Conservation (phyloP, 1,140 invertebrate species). For the Akabosia matsudoensis region DNA sequence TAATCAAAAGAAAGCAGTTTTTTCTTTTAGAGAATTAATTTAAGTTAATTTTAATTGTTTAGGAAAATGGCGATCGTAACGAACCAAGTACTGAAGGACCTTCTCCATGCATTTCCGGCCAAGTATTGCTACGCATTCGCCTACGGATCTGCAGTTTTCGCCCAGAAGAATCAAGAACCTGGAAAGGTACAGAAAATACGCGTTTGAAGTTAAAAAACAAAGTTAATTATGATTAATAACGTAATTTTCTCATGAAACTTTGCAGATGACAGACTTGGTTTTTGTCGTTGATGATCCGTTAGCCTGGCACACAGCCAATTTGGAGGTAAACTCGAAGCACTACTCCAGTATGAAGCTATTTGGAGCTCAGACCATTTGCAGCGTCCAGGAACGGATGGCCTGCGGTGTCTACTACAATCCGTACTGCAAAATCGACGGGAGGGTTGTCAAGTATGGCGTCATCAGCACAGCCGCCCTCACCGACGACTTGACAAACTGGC, state of each 20-base stretch:
- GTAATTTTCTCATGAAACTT: background rate
- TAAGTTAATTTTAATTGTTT: too few relatives aligned
- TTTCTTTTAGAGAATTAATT: too few relatives aligned
- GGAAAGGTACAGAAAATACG: too few relatives aligned
- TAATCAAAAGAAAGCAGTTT: too few relatives aligned
- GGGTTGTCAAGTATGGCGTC: constrained; percentile 94
- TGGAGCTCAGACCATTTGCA: constrained; percentile 68
- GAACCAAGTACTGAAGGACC: too few relatives aligned
- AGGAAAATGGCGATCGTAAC: too few relatives aligned
- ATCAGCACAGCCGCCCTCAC: constrained; percentile 76
- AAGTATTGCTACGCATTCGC: constrained; percentile 78
- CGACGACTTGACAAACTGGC: constrained; percentile 90
- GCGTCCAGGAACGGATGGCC: constrained; percentile 77
- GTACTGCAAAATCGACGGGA: constrained; percentile 69
- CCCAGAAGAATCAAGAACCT: constrained; percentile 61
- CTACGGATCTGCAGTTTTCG: constrained; percentile 89
- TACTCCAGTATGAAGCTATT: constrained; percentile 78
- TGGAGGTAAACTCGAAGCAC: constrained; percentile 75
- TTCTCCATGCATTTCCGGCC: constrained; percentile 51
- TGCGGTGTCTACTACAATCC: constrained; percentile 95
- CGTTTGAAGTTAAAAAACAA: too few relatives aligned
- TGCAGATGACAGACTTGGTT: constrained; percentile 86
- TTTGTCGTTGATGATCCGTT: constrained; percentile 82
- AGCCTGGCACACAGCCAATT: constrained; percentile 81
- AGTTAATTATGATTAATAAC: background rate